Evolutionary conservation across 2,888 invertebrate genomes (phyloP).

Genomic region (Terebella lapidaria): DNA sequence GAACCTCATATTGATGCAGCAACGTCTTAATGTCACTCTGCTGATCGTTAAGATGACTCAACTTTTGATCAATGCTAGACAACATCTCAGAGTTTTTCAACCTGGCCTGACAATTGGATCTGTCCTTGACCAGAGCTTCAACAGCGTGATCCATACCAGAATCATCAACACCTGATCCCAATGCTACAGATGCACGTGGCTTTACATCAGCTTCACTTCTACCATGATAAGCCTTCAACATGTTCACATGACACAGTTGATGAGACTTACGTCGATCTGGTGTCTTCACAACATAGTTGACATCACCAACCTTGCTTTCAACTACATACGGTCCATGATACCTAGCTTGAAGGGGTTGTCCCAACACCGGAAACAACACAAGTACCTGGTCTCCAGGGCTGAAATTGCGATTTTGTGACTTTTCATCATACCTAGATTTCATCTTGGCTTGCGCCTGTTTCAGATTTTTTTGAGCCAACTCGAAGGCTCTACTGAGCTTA

Average conservation of each 20-base stretch:
- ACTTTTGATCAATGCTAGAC: background rate
- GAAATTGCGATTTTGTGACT: background rate
- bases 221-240: too few species aligned
- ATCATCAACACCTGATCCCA: too few species aligned
- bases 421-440: background rate
- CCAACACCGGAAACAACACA: background rate
- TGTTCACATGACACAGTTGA: background rate
- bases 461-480: background rate
- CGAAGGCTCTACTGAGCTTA: background rate
- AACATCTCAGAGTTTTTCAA: background rate
- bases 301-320: background rate
- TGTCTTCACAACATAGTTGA: background rate
- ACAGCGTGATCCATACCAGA: too few species aligned
- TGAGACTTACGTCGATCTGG: background rate
- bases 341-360: background rate
- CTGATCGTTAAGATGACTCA: background rate
- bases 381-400: background rate
- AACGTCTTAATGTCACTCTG: background rate
- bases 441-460: background rate
- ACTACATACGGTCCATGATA: conserved; percentile 3
- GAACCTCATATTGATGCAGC: background rate
- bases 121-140: too few species aligned
- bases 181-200: too few species aligned
- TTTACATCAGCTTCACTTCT: too few species aligned
- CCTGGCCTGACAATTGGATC: too few species aligned